Evolutionary conservation across 1,140 invertebrate genomes (phyloP), one percentile per base, ranked within the genome.

Genomic region (Myzus persicae): DNA sequence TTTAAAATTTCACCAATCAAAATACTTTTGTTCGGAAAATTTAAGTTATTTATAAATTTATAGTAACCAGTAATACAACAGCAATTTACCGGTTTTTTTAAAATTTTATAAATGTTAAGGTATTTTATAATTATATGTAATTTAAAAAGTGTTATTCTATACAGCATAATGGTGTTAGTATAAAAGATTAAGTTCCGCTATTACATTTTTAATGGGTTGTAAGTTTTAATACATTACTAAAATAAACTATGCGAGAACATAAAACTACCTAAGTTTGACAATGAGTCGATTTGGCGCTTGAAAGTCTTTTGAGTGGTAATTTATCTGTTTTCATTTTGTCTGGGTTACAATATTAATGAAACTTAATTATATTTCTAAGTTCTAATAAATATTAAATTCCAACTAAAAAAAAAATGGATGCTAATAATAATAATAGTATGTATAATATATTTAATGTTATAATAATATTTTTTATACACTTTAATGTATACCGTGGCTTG

Each of bases 191-290:
- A 90, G 89, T 90, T 90, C 38, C 38, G n/a, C n/a, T 67, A 59
- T 90, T 40, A 90, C 20, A 90, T 67, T 42, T 38, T 42, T 90
- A 90, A 67, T 90, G 89, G 36, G 31, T 38, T 90, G 54, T 31
- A 90, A 67, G 51, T 90, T 90, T 54, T 31, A 90, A 90, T 67
- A 67, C 89, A 90, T 90, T 90, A 38, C 24, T 42, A 31, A 59
- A 67, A 90, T 90, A 44, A 90, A 90, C 89, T 90, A 90, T 90
- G 89, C 89, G 89, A 90, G 54, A 26, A 31, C 89, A 67, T 90
- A 40, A 90, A 90, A 90, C 51, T 90, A 48, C n/a, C 87, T 88
- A 90, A 59, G 51, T 90, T 67, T 90, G 51, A 90, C 89, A 90
- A 67, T 90, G 89, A 90, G 51, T 42, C 31, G 89, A 67, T 90